Conservation (phyloP, 2,797 vertebrate genomes). For the Onychomys torridus region DNA sequence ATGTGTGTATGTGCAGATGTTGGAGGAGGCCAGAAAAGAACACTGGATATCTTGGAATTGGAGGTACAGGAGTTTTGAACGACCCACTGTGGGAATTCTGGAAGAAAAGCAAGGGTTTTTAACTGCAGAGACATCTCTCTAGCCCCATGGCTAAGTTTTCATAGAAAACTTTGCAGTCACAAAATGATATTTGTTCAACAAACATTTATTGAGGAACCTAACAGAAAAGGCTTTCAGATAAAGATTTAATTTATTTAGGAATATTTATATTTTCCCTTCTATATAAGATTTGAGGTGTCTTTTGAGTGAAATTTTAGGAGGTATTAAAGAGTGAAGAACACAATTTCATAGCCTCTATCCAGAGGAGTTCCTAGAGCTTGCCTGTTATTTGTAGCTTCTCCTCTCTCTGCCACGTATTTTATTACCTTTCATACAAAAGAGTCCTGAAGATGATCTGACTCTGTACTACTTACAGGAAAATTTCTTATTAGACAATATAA, state of each 20-base stretch:
- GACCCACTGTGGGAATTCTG: background rate
- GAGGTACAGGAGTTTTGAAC: background rate
- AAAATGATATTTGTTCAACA: slow-evolving; percentile 51
- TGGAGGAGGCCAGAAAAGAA: background rate
- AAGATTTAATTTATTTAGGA: slow-evolving; percentile 33
- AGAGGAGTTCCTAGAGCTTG: background rate
- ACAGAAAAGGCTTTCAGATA: background rate
- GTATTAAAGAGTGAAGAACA: slow-evolving; percentile 30
- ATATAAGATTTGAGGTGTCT: background rate
- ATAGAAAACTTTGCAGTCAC: slow-evolving; percentile 6
- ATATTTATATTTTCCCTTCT: slow-evolving; percentile 42
- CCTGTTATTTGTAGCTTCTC: background rate
- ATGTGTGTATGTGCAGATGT: background rate
- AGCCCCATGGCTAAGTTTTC: background rate
- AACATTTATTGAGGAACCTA: slow-evolving; percentile 42
- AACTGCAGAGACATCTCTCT: background rate
- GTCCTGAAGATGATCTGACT: background rate
- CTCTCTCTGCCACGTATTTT: slow-evolving; percentile 26
- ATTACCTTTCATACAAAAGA: background rate
- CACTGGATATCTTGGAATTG: background rate
- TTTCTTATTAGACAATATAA: slow-evolving; percentile 33
- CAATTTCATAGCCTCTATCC: background rate
- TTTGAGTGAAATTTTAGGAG: slow-evolving; percentile 10
- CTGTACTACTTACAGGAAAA: slow-evolving; percentile 1
- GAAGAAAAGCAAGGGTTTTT: background rate